phyloP scores from a whole-genome alignment of 2,888 invertebrate species.

The Miltochrista miniata region DNA sequence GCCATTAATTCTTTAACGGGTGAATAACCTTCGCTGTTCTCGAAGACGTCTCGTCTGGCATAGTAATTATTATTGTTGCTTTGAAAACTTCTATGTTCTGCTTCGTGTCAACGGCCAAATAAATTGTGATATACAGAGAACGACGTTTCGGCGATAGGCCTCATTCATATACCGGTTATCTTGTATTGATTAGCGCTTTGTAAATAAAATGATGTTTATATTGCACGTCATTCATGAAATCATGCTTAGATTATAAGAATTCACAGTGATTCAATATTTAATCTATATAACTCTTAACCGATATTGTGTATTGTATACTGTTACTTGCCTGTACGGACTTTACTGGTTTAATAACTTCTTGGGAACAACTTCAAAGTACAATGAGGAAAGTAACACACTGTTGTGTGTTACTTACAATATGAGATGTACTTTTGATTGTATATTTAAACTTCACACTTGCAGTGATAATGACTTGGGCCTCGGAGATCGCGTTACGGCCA shows the following conservation, averaged over 20 bases:
- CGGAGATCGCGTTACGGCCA: no score
- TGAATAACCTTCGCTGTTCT: constrained; percentile 67
- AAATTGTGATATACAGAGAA: constrained; percentile 16
- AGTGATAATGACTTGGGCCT: no score
- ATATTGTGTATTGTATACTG: no score
- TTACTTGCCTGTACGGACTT: no score
- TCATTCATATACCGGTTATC: neutral
- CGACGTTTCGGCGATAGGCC: neutral
- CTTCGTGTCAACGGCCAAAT: constrained; percentile 47
- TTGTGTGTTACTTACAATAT: no score
- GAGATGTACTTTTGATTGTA: no score
- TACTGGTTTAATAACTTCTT: no score
- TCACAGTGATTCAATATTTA: neutral
- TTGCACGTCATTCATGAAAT: neutral
- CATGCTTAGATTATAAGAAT: neutral
- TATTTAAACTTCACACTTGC: no score
- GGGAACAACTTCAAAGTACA: no score
- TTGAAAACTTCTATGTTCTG: constrained; percentile 51
- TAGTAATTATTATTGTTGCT: constrained; percentile 70
- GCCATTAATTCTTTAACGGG: constrained; percentile 73
- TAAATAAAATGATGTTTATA: neutral
- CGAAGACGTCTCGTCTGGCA: constrained; percentile 69
- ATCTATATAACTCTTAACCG: no score
- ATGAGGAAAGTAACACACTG: no score
- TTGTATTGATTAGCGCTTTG: neutral